A percentile compares a stretch with the other conserved stretches of the same genome.
phyloP scores from a whole-genome alignment of 2,797 vertebrate genomes.

The Poeciliopsis paucimaculata region DNA sequence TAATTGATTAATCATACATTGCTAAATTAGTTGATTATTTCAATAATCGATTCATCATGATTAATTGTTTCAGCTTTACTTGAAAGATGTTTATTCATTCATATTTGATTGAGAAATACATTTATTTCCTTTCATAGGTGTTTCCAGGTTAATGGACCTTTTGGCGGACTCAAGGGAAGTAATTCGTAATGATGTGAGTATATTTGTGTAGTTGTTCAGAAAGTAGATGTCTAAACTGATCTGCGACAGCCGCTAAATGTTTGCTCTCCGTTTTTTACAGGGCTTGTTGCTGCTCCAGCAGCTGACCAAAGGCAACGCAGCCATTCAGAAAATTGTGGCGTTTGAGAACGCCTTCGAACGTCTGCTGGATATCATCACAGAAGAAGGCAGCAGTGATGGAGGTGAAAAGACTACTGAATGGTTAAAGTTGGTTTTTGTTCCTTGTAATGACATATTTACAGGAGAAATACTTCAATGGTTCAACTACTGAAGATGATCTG shows the following conservation, averaged over 20 bases:
- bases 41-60: too few species aligned
- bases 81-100: background rate
- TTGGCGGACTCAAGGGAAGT: constrained; percentile 97
- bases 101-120: background rate
- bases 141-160: constrained; percentile 97
- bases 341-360: constrained; percentile 99
- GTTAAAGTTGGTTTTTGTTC: background rate
- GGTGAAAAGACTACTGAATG: constrained; percentile 75
- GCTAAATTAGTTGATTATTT: too few species aligned
- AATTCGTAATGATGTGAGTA: constrained; percentile 96
- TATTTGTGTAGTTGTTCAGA: background rate
- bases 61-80: background rate
- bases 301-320: constrained; percentile 94
- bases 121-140: constrained; percentile 78
- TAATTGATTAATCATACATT: too few species aligned
- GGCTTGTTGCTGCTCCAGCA: constrained; percentile 95
- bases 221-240: background rate
- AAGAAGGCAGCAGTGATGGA: constrained; percentile 97
- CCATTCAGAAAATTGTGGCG: constrained; percentile 99
- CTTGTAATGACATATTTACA: background rate
- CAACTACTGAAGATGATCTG: constrained; percentile 74
- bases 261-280: constrained; percentile 68
- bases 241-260: background rate
- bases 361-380: constrained; percentile 94
- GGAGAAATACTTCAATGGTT: constrained; percentile 19